phyloP scores from a whole-genome alignment of 2,797 vertebrate species.

The Lindbergichthys nudifrons region DNA sequence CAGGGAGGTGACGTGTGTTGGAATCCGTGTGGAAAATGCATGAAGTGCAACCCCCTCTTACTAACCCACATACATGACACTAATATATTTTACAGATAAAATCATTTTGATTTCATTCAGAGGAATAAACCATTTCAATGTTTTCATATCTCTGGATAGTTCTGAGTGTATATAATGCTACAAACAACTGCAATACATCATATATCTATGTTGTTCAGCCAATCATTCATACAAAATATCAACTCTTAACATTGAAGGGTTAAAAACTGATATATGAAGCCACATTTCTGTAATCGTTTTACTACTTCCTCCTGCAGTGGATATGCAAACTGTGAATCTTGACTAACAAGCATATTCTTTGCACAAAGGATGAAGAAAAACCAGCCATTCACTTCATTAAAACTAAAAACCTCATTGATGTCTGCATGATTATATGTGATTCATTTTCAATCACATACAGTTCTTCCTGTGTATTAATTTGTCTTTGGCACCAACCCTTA shows the following conservation, averaged over 20 bases:
- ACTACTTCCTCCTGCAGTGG: slow-evolving; percentile 62
- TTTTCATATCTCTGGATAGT: neutral
- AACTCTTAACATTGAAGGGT: neutral
- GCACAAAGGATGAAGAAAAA: slow-evolving; percentile 45
- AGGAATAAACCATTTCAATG: neutral
- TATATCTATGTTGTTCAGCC: neutral
- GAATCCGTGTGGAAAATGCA: slow-evolving; percentile 34
- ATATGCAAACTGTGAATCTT: slow-evolving; percentile 77
- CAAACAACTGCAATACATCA: neutral
- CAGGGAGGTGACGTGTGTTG: slow-evolving; percentile 74
- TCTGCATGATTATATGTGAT: slow-evolving; percentile 31
- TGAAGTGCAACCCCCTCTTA: slow-evolving; percentile 3
- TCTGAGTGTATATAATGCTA: neutral
- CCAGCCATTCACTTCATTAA: slow-evolving; percentile 33
- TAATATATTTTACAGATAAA: neutral
- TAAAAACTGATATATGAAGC: neutral
- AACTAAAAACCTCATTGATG: slow-evolving; percentile 61
- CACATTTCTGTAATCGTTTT: neutral
- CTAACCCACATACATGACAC: neutral
- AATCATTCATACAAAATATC: neutral
- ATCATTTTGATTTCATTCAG: neutral
- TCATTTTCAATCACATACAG: neutral
- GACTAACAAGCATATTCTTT: slow-evolving; percentile 43
- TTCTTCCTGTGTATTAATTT: neutral
- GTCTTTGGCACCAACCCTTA: neutral